Percentiles rank a stretch among this genome's conserved stretches.
Evolutionary conservation across 2,113 vertebrate species (phyloP).

Genomic region (Chauna torquata): DNA sequence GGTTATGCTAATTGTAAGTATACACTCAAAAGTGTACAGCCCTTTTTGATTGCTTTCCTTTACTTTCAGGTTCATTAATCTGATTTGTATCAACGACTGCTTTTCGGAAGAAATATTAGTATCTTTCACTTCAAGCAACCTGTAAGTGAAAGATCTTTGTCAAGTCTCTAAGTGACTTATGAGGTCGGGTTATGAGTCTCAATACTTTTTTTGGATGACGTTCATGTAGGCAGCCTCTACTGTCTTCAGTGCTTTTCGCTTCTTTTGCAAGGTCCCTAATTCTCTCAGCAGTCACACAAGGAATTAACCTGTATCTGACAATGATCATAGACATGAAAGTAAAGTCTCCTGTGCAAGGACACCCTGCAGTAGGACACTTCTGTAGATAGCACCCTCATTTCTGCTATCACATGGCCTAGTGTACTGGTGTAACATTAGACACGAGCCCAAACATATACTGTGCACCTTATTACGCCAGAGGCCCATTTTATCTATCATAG

Average conservation of each 20-base stretch:
- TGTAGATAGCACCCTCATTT: background rate
- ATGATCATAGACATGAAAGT: accelerated
- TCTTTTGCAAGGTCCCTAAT: background rate
- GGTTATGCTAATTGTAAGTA: background rate
- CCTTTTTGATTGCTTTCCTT: background rate
- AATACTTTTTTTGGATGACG: background rate
- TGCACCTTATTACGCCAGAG: background rate
- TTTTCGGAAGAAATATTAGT: background rate
- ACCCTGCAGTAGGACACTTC: background rate
- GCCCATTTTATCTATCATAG: accelerated
- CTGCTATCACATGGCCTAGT: background rate
- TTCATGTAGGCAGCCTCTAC: background rate
- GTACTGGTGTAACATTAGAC: background rate
- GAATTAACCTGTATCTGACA: background rate
- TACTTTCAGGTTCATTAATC: background rate
- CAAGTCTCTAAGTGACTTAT: background rate
- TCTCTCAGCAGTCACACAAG: background rate
- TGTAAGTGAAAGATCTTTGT: background rate
- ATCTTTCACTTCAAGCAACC: background rate
- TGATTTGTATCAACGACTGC: background rate
- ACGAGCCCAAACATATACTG: accelerated
- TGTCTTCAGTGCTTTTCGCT: background rate
- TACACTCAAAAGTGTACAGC: background rate
- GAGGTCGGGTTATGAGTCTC: background rate
- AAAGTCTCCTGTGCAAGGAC: background rate